Conservation (phyloP, 1,140 invertebrate genomes). For the Drosophila micromelanica region DNA sequence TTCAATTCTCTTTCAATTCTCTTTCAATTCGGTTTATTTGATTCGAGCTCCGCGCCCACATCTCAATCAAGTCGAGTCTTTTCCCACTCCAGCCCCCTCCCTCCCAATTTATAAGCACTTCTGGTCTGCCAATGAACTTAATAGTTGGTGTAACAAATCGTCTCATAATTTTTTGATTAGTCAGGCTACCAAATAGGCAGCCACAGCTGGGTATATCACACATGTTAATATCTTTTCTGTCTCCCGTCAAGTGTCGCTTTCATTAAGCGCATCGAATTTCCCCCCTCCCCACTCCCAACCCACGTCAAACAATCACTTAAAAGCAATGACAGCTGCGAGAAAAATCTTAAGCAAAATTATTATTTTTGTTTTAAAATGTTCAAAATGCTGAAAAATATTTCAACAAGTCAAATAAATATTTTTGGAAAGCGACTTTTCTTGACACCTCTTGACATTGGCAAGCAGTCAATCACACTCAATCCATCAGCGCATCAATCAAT, state of each 20-base stretch:
- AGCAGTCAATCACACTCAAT: slow-evolving; percentile 51
- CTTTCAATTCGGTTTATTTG: slow-evolving; percentile 23
- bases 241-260: slow-evolving; percentile 64
- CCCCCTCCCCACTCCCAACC: slow-evolving; percentile 5
- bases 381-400: slow-evolving; percentile 49
- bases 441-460: slow-evolving; percentile 65
- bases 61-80: slow-evolving; percentile 54
- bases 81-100: slow-evolving; percentile 19
- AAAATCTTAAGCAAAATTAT: slow-evolving; percentile 34
- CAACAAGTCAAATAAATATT: slow-evolving; percentile 61
- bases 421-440: slow-evolving; percentile 43
- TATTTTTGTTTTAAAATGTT: neutral
- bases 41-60: slow-evolving; percentile 57
- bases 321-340: slow-evolving; percentile 52
- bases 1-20: slow-evolving; percentile 7
- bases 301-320: slow-evolving; percentile 24
- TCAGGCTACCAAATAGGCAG: slow-evolving; percentile 52
- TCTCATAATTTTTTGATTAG: slow-evolving; percentile 75
- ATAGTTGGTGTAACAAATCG: slow-evolving; percentile 67
- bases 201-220: neutral
- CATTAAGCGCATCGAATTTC: slow-evolving; percentile 76
- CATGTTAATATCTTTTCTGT: slow-evolving; percentile 20
- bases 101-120: slow-evolving; percentile 5
- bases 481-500: slow-evolving; percentile 53
- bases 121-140: slow-evolving; percentile 43